Evolutionary conservation across 2,797 vertebrate species (phyloP).

Genomic region (Hypotaenidia okinawae): DNA sequence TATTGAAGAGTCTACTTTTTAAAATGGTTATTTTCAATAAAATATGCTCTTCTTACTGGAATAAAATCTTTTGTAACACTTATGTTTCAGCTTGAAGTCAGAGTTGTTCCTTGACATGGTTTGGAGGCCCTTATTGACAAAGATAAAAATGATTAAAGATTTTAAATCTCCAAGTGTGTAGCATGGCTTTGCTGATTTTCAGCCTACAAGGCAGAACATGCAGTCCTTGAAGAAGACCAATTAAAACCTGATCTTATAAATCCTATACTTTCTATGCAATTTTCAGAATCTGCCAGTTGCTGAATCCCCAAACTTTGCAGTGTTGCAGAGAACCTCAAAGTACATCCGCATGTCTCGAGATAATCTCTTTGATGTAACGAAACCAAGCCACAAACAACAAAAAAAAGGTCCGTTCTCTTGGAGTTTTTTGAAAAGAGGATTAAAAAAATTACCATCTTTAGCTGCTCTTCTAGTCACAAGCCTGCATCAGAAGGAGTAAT

Average conservation of each 20-base stretch:
- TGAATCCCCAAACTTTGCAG: background rate
- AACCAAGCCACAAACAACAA: background rate
- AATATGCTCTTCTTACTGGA: background rate
- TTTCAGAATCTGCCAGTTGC: background rate
- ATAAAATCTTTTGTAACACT: background rate
- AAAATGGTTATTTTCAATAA: background rate
- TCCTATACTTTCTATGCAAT: background rate
- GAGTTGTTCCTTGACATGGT: background rate
- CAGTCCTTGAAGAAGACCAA: background rate
- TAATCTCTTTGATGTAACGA: slow-evolving; percentile 35
- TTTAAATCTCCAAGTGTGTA: background rate
- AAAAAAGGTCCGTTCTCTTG: background rate
- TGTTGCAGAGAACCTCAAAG: background rate
- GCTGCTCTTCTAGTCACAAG: slow-evolving; percentile 23
- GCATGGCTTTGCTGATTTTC: background rate
- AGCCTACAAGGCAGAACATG: background rate
- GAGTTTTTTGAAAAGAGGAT: background rate
- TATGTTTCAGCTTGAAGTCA: background rate
- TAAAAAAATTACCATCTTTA: slow-evolving; percentile 49
- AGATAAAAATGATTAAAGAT: background rate
- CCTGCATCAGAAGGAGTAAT: slow-evolving; percentile 32
- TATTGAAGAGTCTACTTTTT: background rate
- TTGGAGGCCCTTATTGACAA: background rate
- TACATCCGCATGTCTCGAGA: background rate
- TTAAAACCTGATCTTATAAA: background rate